These are phyloP conservation scores for Drymonia ruficornis DNA, from an alignment of 2,888 invertebrate genomes.

Conservation along the genomic window DNA sequence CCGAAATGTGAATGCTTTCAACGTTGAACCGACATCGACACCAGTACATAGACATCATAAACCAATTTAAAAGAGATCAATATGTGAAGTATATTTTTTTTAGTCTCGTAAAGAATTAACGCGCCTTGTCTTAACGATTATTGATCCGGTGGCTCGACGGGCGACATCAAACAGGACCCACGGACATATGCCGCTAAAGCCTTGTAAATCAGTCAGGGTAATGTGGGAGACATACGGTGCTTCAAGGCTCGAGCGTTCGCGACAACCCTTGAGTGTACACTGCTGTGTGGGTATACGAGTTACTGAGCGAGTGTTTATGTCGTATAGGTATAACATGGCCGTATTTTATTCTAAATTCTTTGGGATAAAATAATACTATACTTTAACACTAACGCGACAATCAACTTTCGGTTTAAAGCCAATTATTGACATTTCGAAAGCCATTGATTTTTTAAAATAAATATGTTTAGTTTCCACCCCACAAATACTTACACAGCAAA, in stretches of 20 bases:
- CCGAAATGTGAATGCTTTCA: conserved; percentile 12
- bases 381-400: too few relatives aligned
- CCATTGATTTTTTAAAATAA: too few relatives aligned
- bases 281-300: too few relatives aligned
- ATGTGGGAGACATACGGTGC: conserved; percentile 52
- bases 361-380: too few relatives aligned
- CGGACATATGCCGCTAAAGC: conserved; percentile 62
- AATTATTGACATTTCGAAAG: too few relatives aligned
- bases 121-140: conserved; percentile 76
- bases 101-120: conserved; percentile 63
- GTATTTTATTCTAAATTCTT: too few relatives aligned
- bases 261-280: conserved; percentile 6
- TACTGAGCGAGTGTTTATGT: not conserved
- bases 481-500: too few relatives aligned
- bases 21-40: not conserved
- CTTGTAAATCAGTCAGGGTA: conserved; percentile 69
- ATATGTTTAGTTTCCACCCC: too few relatives aligned
- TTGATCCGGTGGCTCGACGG: conserved; percentile 63
- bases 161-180: conserved; percentile 50
- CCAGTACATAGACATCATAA: conserved; percentile 33
- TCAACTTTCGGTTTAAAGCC: too few relatives aligned
- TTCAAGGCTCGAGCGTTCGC: conserved; percentile 25
- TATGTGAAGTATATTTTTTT: conserved; percentile 49
- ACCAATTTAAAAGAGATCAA: conserved; percentile 59
- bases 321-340: too few relatives aligned